Evolutionary conservation across 92 coral and sea anemone species (phyloP).

Genomic region (Bergia sp.): DNA sequence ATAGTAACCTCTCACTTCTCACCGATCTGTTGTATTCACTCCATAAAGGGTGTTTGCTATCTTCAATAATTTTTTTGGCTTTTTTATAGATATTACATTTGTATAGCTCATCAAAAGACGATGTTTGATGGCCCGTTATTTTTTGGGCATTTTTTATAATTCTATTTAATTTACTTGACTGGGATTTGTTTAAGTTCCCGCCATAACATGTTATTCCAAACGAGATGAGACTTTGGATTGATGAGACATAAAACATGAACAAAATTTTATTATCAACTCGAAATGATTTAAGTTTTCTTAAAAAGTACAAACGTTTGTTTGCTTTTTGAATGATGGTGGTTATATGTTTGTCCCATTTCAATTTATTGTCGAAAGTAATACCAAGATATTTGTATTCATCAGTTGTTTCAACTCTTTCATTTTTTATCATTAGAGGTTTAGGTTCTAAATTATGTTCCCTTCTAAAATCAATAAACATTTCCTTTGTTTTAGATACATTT

Average conservation of each 20-base stretch:
- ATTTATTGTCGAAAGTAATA: neutral
- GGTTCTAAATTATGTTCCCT: neutral
- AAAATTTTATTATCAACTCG: conserved; percentile 4
- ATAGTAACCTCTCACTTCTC: neutral
- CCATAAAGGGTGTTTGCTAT: neutral
- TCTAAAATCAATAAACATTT: conserved; percentile 21
- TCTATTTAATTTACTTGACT: neutral
- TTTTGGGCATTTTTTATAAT: neutral
- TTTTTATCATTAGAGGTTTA: conserved; percentile 4
- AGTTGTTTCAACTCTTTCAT: neutral
- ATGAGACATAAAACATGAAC: conserved; percentile 7
- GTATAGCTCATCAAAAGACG: neutral
- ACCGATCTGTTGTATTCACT: neutral
- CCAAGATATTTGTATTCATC: conserved; percentile 4
- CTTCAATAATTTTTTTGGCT: neutral
- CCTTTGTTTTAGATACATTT: conserved; percentile 22
- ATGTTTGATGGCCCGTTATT: neutral
- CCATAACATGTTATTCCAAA: neutral
- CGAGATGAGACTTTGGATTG: neutral
- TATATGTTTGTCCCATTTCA: conserved; percentile 13
- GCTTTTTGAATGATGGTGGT: neutral
- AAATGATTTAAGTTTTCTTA: neutral
- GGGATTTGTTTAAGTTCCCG: neutral
- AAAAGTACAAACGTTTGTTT: neutral
- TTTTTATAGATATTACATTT: neutral